phyloP scores from a whole-genome alignment of 2,113 vertebrate genomes.

The Thalassarche chlororhynchos region DNA sequence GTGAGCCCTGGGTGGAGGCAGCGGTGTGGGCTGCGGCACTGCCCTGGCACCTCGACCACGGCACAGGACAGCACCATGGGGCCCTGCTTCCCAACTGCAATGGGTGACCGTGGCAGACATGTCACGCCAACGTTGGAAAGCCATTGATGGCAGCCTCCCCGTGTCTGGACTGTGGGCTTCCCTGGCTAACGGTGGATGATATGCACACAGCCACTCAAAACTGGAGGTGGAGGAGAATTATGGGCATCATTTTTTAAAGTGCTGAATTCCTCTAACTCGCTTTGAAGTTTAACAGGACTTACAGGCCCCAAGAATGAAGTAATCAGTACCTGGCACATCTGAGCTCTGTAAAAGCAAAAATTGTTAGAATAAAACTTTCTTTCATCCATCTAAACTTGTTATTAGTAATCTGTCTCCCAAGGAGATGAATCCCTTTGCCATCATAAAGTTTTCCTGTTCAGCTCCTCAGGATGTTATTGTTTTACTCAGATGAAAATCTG shows the following conservation, averaged over 20 bases:
- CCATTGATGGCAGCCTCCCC: neutral
- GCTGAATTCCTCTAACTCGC: rapidly evolving
- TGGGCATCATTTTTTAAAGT: neutral
- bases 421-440: neutral
- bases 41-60: neutral
- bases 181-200: neutral
- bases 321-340: neutral
- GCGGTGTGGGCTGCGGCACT: neutral
- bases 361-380: neutral
- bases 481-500: neutral
- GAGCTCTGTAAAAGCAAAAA: neutral
- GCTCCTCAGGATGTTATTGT: neutral
- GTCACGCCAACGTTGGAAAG: rapidly evolving
- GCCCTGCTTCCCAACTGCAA: neutral
- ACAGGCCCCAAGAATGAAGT: neutral
- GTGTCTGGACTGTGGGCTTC: rapidly evolving
- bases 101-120: rapidly evolving
- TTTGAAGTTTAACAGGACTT: neutral
- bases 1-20: neutral
- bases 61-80: too few relatives aligned
- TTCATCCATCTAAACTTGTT: neutral
- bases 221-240: neutral
- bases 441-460: neutral
- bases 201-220: neutral
- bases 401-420: neutral